Percentiles rank a stretch among this genome's conserved stretches.
phyloP scores from a whole-genome alignment of 2,113 vertebrate species.

The Nymphicus hollandicus region DNA sequence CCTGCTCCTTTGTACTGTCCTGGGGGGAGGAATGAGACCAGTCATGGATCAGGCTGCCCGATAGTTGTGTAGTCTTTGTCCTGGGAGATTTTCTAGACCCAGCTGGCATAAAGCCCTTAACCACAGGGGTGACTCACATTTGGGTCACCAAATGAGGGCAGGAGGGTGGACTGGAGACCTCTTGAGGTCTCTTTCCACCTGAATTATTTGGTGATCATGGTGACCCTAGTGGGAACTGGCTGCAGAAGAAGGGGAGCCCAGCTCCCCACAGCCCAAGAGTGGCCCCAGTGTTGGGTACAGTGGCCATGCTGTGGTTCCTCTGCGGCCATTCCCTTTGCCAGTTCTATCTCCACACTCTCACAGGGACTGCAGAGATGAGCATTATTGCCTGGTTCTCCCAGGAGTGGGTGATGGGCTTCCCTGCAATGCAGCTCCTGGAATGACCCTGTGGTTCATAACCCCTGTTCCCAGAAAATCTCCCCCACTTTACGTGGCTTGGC shows the following conservation, averaged over 20 bases:
- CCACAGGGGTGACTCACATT: too few relatives aligned
- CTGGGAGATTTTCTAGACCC: too few relatives aligned
- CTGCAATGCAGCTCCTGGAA: background rate
- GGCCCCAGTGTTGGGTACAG: background rate
- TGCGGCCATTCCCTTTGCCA: background rate
- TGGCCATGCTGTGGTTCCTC: background rate
- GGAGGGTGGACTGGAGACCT: background rate
- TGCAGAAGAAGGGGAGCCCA: background rate
- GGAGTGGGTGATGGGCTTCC: background rate
- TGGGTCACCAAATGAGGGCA: too few relatives aligned
- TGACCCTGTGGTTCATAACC: background rate
- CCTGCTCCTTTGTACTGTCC: background rate
- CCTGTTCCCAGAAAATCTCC: background rate
- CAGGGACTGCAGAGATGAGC: background rate
- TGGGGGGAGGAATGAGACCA: background rate
- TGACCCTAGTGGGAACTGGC: background rate
- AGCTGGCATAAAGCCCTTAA: background rate
- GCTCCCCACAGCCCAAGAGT: background rate
- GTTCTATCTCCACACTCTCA: accelerated
- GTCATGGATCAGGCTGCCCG: background rate
- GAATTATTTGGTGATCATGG: background rate
- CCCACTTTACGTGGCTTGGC: background rate
- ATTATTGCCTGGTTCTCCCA: background rate
- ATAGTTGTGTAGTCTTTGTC: too few relatives aligned
- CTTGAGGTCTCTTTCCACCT: background rate